A percentile compares a stretch with the other conserved stretches of the same genome.
Conservation (phyloP, 2,113 vertebrate genomes). For the Crocuta crocuta region DNA sequence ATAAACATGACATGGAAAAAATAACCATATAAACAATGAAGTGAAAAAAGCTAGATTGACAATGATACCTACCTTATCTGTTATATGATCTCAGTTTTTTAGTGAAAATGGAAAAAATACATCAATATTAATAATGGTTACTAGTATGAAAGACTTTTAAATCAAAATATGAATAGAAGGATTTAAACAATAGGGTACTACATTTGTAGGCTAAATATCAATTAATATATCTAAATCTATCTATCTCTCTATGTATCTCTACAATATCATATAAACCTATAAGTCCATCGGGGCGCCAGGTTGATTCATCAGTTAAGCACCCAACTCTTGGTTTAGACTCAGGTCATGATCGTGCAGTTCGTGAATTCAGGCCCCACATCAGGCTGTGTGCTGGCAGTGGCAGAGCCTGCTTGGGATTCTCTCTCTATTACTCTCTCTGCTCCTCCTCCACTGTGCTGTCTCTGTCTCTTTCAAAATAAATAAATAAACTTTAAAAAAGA, state of each 20-base stretch:
- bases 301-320: too few species aligned
- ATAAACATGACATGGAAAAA: neutral
- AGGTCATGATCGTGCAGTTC: too few species aligned
- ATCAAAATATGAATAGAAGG: neutral
- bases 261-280: neutral
- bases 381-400: too few species aligned
- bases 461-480: too few species aligned
- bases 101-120: constrained; percentile 11
- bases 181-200: neutral
- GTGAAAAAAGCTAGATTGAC: neutral
- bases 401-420: too few species aligned
- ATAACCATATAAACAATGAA: neutral
- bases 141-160: neutral
- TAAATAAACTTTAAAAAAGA: too few species aligned
- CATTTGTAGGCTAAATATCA: neutral
- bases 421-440: too few species aligned
- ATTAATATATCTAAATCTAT: neutral
- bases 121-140: neutral
- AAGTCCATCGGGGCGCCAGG: too few species aligned
- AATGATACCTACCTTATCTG: neutral
- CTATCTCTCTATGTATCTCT: neutral
- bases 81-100: neutral
- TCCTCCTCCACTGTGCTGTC: too few species aligned
- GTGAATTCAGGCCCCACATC: too few species aligned
- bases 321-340: too few species aligned